These are phyloP conservation scores for Tricholauxania praeusta DNA, from an alignment of 2,888 invertebrate species.

Conservation along the genomic window DNA sequence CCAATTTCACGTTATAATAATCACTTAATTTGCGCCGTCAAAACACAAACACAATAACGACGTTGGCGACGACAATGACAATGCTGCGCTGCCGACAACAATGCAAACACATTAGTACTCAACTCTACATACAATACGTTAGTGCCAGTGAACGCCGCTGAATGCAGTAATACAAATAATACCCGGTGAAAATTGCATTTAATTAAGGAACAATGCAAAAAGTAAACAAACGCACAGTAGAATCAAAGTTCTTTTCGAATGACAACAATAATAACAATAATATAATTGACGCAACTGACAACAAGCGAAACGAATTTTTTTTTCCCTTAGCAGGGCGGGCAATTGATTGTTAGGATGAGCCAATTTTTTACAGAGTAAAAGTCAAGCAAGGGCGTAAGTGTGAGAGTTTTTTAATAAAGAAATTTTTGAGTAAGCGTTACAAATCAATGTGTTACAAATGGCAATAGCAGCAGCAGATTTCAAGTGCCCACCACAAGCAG, in stretches of 20 bases:
- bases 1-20: too few species aligned
- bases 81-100: too few species aligned
- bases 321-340: not conserved
- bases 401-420: not conserved
- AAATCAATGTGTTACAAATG: too few species aligned
- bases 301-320: conserved; percentile 3
- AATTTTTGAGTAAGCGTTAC: too few species aligned
- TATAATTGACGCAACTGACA: not conserved
- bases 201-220: conserved; percentile 15
- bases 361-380: too few species aligned
- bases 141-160: conserved; percentile 11
- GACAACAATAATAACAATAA: conserved; percentile 4
- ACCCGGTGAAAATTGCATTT: conserved; percentile 27
- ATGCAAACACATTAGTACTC: too few species aligned
- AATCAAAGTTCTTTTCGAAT: not conserved
- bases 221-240: conserved; percentile 10
- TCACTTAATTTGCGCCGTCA: too few species aligned
- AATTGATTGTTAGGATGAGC: not conserved
- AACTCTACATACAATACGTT: not conserved
- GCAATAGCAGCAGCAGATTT: not conserved
- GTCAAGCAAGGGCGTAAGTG: not conserved
- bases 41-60: too few species aligned
- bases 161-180: not conserved
- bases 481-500: not conserved
- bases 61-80: too few species aligned